Evolutionary conservation across 2,113 vertebrate genomes (phyloP), one percentile per base, ranked within the genome.

Genomic region (Pelmatolapia mariae): DNA sequence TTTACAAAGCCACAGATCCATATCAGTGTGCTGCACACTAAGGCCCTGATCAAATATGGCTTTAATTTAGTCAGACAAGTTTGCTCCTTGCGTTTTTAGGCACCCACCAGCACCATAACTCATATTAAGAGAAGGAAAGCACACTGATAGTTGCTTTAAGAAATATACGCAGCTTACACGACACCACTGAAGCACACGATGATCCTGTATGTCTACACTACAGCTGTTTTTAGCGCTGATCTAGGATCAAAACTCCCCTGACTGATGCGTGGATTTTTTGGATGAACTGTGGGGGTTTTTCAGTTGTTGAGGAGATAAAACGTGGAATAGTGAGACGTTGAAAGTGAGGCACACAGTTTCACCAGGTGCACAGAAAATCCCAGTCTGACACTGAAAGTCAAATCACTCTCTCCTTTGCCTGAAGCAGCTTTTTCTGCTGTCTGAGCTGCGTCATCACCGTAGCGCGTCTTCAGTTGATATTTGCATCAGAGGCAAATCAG

Each of bases 401-500:
- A 94, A 95, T 94, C 73, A 86, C n/a, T 57, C 33, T 88, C 45
- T 45, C 36, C 40, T 89, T 86, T 92, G 82, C 76, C 61, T 84
- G 79, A 24, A 88, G 57, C 26, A 10, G 8, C 4, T 4, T 83
- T 26, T 40, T 80, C 19, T 71, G 63, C 66, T 43, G 82, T 52
- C 83, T 76, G 56, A 83, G 54, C 84, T 68, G 73, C 53, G n/a
- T 83, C 89, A 15, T 83, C 81, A 13, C 81, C 54, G 33, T 88
- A 85, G 33, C 83, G 10, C 8, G 2, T 78, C 83, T 94, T 95
- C 95, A 84, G 96, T 96, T 96, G 86, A 66, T 50, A 96, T 97
- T 97, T 97, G 96, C 96, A 96, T 97, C 50, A 22, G 63, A 97
- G 90, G 93, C 95, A 97, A 97, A 97, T 96, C 57, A 90, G 87